phyloP scores from a whole-genome alignment of 2,888 invertebrate species.

The Hermodice carunculata region DNA sequence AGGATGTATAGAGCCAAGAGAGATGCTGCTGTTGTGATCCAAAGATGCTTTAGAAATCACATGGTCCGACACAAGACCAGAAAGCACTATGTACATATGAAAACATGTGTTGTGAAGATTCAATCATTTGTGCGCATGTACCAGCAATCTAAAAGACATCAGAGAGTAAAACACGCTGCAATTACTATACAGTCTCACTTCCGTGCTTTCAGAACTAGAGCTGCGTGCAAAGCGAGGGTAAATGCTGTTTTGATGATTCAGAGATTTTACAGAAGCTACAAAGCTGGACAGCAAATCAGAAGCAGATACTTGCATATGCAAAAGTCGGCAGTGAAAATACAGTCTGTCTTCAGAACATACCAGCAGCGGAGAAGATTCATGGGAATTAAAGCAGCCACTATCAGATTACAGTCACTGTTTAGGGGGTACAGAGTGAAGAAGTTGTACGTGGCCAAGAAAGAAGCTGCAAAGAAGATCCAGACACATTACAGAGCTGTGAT shows the following conservation, averaged over 20 bases:
- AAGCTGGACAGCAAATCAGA: too few species aligned
- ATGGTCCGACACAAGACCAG: conserved; percentile 18
- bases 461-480: conserved; percentile 2
- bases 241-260: neutral
- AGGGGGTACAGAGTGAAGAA: conserved; percentile 52
- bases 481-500: neutral
- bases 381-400: neutral
- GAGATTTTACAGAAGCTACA: neutral
- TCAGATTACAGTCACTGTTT: conserved; percentile 54
- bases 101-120: too few species aligned
- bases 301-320: too few species aligned
- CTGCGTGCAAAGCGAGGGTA: neutral
- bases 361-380: neutral
- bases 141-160: too few species aligned
- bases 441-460: conserved; percentile 10
- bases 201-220: too few species aligned
- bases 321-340: neutral
- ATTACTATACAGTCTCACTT: neutral
- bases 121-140: too few species aligned
- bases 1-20: neutral
- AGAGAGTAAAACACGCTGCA: neutral
- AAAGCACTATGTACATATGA: too few species aligned
- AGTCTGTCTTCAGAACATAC: conserved; percentile 1
- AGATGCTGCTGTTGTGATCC: conserved; percentile 66
- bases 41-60: conserved; percentile 62